Base-by-base conservation (phyloP, 1,140 invertebrate genomes). In the Anthonomus grandis region DNA sequence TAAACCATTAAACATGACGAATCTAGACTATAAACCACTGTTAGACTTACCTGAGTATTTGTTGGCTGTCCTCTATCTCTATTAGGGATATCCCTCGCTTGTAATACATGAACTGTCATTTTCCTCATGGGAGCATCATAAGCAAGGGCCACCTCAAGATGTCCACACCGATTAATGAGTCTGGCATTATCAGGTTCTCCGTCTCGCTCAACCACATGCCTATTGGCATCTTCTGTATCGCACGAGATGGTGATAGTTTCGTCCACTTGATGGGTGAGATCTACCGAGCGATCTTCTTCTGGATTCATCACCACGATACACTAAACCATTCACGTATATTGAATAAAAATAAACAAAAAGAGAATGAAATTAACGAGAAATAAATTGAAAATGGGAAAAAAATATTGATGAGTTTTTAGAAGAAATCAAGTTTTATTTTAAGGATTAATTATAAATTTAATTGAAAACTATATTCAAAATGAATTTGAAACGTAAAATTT, bases 41-140 rank as follows among this genome's bases (percentile, higher is more conserved):
- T 9, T 39, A 17, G 37, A 39, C 8, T 67, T 70, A 86, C 86
- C 81, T 92, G 90, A 6, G 87, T 86, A 69, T 89, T 87, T 66
- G 86, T 83, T 70, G 86, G 78, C 76, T 93, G 78, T 65, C 89
- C 79, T 64, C 85, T 74, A 70, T 88, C 80, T 76, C 86, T 74
- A 65, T 82, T 74, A 38, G 92, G 87, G 64, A 97, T 78, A 67
- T 91, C 82, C 18, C 86, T 80, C 0, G 90, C 93, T 77, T 95
- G 91, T 56, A 95, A 78, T 6, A 97, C 85, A 64, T 92, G 90
- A 9, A 88, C 86, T 18, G 89, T 91, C 89, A 97, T 92, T 73
- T 89, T 92, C 13, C 87, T 81, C 74, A 91, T 88, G 4, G 89
- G 86, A 3, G 90, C 86, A 70, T 95, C 91, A 71, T 95, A 96